These are phyloP conservation scores for Salpingus planirostris DNA, from an alignment of 2,888 invertebrate genomes.

Conservation along the genomic window DNA sequence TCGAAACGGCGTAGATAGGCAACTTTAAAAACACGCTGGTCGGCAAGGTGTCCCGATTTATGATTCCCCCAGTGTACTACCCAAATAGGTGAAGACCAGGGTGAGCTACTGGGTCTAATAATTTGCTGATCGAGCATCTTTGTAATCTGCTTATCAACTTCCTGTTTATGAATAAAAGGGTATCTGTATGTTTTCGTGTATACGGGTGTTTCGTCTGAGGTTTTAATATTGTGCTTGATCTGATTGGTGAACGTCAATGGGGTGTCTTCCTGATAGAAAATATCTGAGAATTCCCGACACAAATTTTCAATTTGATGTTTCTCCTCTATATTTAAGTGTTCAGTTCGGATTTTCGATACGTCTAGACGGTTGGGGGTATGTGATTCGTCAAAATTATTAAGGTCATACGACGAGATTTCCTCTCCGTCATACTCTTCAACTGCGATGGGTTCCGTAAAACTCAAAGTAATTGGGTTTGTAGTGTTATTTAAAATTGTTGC, in stretches of 20 bases:
- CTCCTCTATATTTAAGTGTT: constrained; percentile 17
- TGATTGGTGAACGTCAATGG: too few species aligned
- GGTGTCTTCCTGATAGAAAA: too few species aligned
- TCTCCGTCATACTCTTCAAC: constrained; percentile 8
- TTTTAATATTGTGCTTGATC: constrained; percentile 18
- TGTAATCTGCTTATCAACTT: too few species aligned
- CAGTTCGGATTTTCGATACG: constrained; percentile 6
- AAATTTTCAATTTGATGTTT: constrained; percentile 7
- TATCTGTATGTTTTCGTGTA: constrained; percentile 20
- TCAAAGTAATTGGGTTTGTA: constrained; percentile 1
- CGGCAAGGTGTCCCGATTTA: too few species aligned
- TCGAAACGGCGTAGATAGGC: too few species aligned
- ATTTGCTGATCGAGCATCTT: too few species aligned
- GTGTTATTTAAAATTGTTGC: constrained; percentile 11
- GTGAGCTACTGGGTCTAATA: too few species aligned
- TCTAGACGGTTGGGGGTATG: constrained; percentile 3
- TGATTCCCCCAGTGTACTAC: too few species aligned
- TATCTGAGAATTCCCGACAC: constrained; percentile 11
- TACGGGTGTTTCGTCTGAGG: constrained; percentile 10
- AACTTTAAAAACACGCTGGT: too few species aligned
- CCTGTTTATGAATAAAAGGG: constrained; percentile 21
- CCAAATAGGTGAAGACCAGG: too few species aligned
- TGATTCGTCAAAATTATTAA: constrained; percentile 1
- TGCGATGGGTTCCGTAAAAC: constrained; percentile 10
- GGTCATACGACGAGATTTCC: neutral